Conservation (phyloP, 1,140 invertebrate species). For the Nixonia krombeini region DNA sequence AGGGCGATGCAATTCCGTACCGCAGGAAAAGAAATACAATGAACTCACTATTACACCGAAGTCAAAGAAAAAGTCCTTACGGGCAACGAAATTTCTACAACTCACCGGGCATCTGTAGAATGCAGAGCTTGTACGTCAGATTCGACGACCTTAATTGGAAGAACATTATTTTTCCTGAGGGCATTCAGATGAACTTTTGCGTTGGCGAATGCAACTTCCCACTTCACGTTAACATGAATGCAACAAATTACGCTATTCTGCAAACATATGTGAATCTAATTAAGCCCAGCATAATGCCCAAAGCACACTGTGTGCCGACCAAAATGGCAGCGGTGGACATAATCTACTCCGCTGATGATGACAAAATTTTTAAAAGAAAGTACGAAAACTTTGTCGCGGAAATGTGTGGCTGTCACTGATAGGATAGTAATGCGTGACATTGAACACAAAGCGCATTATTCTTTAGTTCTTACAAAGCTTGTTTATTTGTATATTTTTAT, state of each 20-base stretch:
- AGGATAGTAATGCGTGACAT: too few relatives aligned
- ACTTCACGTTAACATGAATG: slow-evolving; percentile 86
- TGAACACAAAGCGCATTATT: too few relatives aligned
- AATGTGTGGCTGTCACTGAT: slow-evolving; percentile 88
- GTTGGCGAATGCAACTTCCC: slow-evolving; percentile 91
- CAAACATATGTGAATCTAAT: slow-evolving; percentile 88
- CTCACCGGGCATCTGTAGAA: slow-evolving; percentile 81
- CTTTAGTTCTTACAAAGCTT: too few relatives aligned
- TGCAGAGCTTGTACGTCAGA: slow-evolving; percentile 86
- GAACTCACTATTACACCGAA: too few relatives aligned
- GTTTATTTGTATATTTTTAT: too few relatives aligned
- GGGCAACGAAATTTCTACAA: too few relatives aligned
- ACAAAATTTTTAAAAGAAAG: slow-evolving; percentile 88
- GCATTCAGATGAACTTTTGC: slow-evolving; percentile 90
- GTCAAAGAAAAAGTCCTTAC: not conserved
- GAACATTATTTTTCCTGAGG: slow-evolving; percentile 91
- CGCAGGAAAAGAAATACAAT: not conserved
- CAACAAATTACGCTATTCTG: slow-evolving; percentile 93
- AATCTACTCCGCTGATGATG: slow-evolving; percentile 85
- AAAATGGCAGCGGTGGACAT: slow-evolving; percentile 85
- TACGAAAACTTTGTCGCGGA: slow-evolving; percentile 94
- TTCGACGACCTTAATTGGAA: slow-evolving; percentile 91
- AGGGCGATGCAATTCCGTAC: slow-evolving; percentile 58
- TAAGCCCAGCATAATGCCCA: slow-evolving; percentile 80
- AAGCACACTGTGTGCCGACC: slow-evolving; percentile 88